Base-by-base conservation (phyloP, 2,797 vertebrate species). In the Catharus ustulatus region DNA sequence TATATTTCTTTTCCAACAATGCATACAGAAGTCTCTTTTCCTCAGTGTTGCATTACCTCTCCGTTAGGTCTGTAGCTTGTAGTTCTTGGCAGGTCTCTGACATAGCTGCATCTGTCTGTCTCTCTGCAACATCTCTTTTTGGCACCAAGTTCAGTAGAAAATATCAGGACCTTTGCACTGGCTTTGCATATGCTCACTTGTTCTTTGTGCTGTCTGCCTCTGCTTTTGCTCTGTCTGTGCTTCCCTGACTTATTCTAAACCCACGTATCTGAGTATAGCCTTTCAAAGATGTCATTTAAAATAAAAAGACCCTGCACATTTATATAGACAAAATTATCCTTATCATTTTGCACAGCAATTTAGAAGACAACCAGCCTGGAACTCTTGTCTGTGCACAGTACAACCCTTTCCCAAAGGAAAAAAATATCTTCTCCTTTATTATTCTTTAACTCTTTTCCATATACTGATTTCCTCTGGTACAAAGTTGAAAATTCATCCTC, bases 1-100 rank as follows among this genome's bases (percentile, higher is more conserved):
- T 85, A 73, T 84, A 93, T 94, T 96, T 97, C 81, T 94, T 88
- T 94, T 96, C 79, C 86, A 95, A 87, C 92, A 97, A 88, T 61
- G 62, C 76, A 71, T 76, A 62, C 8, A 89, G 77, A 71, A 78
- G 45, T 73, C 42, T 75, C 46, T 32, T 45, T 73, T 84, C 54
- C 68, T 77, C 43, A 51, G 40, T 22, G 24, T 58, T 95, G 74
- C 69, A 27, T 59, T 87, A 69, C 46, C 11, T 67, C 63, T 66
- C 76, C 6, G 4, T 80, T 46, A 46, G 30, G 34, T n/a, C 48
- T 78, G 21, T 15, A 74, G 78, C 52, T 68, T 3, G 0, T 16
- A 72, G 58, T 19, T 93, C 52, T 48, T 85, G 71, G 61, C 3
- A 8, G 54, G 40, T 80, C 69, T 92, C 83, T 84, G 69, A 85